Evolutionary conservation across 1,140 invertebrate species (phyloP), one percentile per base, ranked within the genome.

Genomic region (Phymastichus coffea): DNA sequence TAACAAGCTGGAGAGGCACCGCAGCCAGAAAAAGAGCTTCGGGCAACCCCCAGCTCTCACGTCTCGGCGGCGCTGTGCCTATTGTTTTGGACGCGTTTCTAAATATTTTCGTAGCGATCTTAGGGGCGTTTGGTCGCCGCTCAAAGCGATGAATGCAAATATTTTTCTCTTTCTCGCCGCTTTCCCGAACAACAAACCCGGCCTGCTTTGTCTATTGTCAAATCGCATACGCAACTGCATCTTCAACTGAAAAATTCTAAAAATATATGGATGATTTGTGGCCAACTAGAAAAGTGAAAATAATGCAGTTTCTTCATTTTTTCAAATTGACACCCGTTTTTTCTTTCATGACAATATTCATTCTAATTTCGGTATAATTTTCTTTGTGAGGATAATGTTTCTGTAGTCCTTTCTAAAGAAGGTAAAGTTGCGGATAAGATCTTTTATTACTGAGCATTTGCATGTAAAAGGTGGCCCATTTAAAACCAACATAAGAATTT

Each of bases 81-180:
- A 19, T 44, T 25, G 53, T 46, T 14, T 9, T 12, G 15, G 0
- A 37, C 25, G 14, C 52, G 20, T 3, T 23, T 33, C 30, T 28
- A 48, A 57, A 57, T 57, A 57, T 57, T 57, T 48, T 57, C 33
- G 17, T 14, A 48, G 33, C 33, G 22, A 26, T 10, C 17, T 26
- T 22, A 14, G 28, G 33, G 43, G 8, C 41, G 14, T 20, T 12
- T 20, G 14, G 41, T 43, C 10, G 41, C 22, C 40, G 40, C 15
- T 43, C 22, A 19, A 33, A 20, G 9, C 17, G 7, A 7, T 17
- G 6, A 26, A 25, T 37, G 41, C 30, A 56, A 56, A 56, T 56
- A 56, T 47, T 46, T 30, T 44, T 22, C 3, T 17, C 12, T 8
- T 43, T 26, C 2, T 26, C 25, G 22, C 15, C 17, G 4, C 15